Base-by-base conservation (phyloP, 2,113 vertebrate species). In the Lagopus muta region DNA sequence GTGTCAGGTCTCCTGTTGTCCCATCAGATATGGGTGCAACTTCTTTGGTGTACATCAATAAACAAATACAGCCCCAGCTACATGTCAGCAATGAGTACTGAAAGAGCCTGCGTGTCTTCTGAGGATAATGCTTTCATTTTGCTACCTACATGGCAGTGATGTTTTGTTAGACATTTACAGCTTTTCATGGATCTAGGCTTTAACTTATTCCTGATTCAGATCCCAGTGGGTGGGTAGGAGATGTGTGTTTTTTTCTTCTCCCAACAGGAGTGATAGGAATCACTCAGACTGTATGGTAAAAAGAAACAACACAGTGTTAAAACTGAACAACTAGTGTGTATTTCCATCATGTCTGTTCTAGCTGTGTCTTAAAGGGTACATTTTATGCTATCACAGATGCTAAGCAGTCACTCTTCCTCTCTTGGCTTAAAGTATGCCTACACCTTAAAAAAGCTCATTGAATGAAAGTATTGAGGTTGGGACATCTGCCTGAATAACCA, bases 1-100 rank as follows among this genome's bases (percentile, higher is more conserved):
- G 36, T 20, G 21, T 43, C 30, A 70, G 32, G 4, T 43, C 40
- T 48, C 30, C 24, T 0, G 0, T 2, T 57, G 34, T 24, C 47
- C 38, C 20, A 14, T 48, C 54, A 45, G 20, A 42, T 92, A 14
- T 45, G 10, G n/a, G n/a, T 60, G 17, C 21, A 60, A 7, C 60
- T 81, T 55, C 60, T 83, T 47, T 71, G 34, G 9, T 30, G 9
- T 11, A n/a, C 13, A 4, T 10, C 57, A 11, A 8, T 5, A 21
- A 4, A 11, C 45, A 86, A 12, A 40, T 36, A 17, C 4, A 32
- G 16, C 12, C 34, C 47, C 43, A 43, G 30, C 3, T 65, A 27
- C 1, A 0, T 34, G 14, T 42, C 54, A 34, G 16, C 57, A 55
- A 69, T 10, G 11, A 77, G 42, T 42, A 36, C 10, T 11, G 38